phyloP scores from a whole-genome alignment of 53 echinoderm and acorn worm genomes.

The Temnopleurus reevesii region DNA sequence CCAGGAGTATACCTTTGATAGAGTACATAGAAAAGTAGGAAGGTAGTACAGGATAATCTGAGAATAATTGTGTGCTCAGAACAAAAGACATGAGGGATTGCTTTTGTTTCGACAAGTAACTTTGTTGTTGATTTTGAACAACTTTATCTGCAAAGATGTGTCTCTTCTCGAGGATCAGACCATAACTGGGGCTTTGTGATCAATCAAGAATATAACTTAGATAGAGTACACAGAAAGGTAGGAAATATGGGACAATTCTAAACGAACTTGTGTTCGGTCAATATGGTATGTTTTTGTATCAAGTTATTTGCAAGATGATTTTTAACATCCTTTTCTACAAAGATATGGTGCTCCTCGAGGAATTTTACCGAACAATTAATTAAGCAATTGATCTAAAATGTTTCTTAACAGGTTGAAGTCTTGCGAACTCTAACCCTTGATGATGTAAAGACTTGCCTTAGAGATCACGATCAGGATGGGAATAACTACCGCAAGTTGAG shows the following conservation, averaged over 20 bases:
- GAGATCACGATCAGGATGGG: conserved; percentile 65
- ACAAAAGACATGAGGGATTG: too few species aligned
- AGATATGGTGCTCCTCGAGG: conserved; percentile 80
- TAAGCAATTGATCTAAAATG: too few species aligned
- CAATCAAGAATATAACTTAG: conserved; percentile 79
- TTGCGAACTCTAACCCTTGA: conserved; percentile 60
- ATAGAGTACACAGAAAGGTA: conserved; percentile 83
- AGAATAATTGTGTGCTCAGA: too few species aligned
- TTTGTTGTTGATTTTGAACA: too few species aligned
- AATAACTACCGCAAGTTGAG: conserved; percentile 75
- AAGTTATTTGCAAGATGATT: too few species aligned
- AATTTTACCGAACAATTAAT: conserved; percentile 88
- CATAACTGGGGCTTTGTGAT: conserved; percentile 89
- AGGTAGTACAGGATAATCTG: too few species aligned
- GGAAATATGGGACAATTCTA: too few species aligned
- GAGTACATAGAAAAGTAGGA: conserved; percentile 72
- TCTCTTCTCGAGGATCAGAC: conserved; percentile 84
- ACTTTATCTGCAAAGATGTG: conserved; percentile 81
- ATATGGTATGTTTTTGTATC: too few species aligned
- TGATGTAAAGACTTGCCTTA: conserved; percentile 64
- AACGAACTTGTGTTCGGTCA: background rate
- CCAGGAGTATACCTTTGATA: background rate
- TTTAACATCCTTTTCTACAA: conserved; percentile 85
- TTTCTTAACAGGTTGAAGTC: conserved; percentile 70
- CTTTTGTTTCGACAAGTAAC: too few species aligned